Percentiles rank a stretch among this genome's conserved stretches.
Conservation (phyloP, 2,888 invertebrate species). For the Tipula vernalis region DNA sequence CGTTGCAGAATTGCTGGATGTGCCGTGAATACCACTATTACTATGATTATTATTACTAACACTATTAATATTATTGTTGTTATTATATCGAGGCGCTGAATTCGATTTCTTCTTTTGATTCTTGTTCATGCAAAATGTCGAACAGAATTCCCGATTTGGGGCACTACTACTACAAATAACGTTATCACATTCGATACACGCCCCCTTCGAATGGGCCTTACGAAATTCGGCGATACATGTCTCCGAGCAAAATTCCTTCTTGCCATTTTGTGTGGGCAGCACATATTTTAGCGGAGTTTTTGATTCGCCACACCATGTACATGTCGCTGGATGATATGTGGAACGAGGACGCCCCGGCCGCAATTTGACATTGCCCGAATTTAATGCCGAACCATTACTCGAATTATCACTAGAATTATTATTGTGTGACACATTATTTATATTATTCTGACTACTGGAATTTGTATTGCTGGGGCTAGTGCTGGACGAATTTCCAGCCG, state of each 20-base stretch:
- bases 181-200: conserved; percentile 78
- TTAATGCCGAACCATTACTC: neutral
- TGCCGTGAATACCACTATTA: conserved; percentile 12
- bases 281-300: conserved; percentile 76
- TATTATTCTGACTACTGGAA: neutral
- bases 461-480: neutral
- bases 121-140: conserved; percentile 70
- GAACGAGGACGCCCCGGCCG: neutral
- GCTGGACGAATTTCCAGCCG: neutral
- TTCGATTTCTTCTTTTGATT: conserved; percentile 64
- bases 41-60: conserved; percentile 14
- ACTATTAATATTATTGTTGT: conserved; percentile 9
- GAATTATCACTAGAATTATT: conserved; percentile 5
- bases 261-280: conserved; percentile 73
- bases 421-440: neutral
- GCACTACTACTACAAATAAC: conserved; percentile 60
- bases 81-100: conserved; percentile 26
- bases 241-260: conserved; percentile 87
- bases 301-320: conserved; percentile 79
- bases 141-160: conserved; percentile 73
- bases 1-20: conserved; percentile 7
- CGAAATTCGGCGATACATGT: conserved; percentile 79
- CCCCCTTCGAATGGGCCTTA: conserved; percentile 76
- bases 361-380: neutral
- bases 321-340: conserved; percentile 50